Conservation (phyloP, 2,888 invertebrate genomes). For the Drosophila incognita region DNA sequence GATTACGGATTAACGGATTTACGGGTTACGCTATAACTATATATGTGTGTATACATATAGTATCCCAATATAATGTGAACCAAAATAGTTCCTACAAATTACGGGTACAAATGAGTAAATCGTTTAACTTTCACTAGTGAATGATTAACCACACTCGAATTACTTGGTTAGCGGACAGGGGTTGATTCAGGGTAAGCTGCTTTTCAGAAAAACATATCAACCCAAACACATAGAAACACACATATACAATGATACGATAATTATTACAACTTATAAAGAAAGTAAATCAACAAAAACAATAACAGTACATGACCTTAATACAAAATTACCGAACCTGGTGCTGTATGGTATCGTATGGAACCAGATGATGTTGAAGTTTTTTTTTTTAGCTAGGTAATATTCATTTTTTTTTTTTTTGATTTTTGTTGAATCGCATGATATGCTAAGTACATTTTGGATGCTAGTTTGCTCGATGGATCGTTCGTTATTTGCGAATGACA, state of each 20-base stretch:
- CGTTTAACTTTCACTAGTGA: constrained; percentile 17
- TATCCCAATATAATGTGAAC: constrained; percentile 45
- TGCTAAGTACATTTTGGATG: constrained; percentile 59
- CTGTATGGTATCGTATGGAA: constrained; percentile 63
- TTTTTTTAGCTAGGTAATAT: constrained; percentile 22
- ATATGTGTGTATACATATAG: constrained; percentile 19
- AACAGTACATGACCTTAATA: constrained; percentile 64
- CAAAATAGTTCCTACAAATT: constrained; percentile 57
- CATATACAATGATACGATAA: constrained; percentile 42
- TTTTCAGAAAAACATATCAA: constrained; percentile 14
- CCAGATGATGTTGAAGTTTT: constrained; percentile 71
- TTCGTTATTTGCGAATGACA: constrained; percentile 42
- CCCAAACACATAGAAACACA: constrained; percentile 43
- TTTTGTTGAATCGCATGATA: constrained; percentile 65
- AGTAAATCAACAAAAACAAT: constrained; percentile 22
- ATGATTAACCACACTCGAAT: constrained; percentile 22
- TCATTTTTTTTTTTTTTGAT: constrained; percentile 25
- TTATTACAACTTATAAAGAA: constrained; percentile 12
- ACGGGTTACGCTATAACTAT: constrained; percentile 31
- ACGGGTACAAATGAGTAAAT: constrained; percentile 48
- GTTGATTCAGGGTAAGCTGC: constrained; percentile 16
- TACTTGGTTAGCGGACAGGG: constrained; percentile 38
- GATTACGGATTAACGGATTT: constrained; percentile 39
- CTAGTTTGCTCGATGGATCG: constrained; percentile 58
- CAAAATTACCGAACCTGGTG: constrained; percentile 75